Evolutionary conservation across 1,140 invertebrate genomes (phyloP).

Genomic region (Drosophila malerkotliana): DNA sequence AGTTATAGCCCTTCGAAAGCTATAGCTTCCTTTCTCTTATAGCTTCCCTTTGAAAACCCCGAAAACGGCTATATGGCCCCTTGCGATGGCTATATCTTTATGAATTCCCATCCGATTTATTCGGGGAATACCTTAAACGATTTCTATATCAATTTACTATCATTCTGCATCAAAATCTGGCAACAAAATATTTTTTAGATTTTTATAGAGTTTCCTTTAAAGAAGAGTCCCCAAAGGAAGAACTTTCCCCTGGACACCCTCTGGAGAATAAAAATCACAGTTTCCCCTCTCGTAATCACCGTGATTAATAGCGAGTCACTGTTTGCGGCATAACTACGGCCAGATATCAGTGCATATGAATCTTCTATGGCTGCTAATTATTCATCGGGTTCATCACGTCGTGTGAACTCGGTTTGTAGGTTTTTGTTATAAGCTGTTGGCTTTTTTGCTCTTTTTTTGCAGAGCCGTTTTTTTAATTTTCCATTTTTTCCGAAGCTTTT

Average conservation of each 20-base stretch:
- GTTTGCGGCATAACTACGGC: conserved; percentile 31
- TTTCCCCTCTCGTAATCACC: conserved; percentile 7
- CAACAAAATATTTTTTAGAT: no score
- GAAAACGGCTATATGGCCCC: no score
- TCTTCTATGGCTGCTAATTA: conserved; percentile 61
- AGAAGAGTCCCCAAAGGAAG: not conserved
- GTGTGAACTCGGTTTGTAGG: conserved; percentile 82
- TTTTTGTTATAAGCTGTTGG: conserved; percentile 68
- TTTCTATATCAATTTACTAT: not conserved
- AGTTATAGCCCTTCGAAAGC: no score
- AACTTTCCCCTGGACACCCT: not conserved
- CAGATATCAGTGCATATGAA: conserved; percentile 29
- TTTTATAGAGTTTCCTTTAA: no score
- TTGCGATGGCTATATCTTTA: no score
- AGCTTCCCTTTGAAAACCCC: no score
- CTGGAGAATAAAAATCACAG: conserved; percentile 2
- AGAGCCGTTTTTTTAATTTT: conserved; percentile 12
- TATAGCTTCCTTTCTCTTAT: no score
- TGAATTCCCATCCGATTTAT: not conserved
- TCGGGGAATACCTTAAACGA: not conserved
- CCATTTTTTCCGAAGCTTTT: conserved; percentile 53
- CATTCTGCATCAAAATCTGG: not conserved
- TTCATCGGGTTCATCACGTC: conserved; percentile 62
- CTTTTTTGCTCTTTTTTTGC: not conserved
- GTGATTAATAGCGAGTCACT: conserved; percentile 44